Base-by-base conservation (phyloP, 2,113 vertebrate genomes). In the Paralichthys olivaceus region DNA sequence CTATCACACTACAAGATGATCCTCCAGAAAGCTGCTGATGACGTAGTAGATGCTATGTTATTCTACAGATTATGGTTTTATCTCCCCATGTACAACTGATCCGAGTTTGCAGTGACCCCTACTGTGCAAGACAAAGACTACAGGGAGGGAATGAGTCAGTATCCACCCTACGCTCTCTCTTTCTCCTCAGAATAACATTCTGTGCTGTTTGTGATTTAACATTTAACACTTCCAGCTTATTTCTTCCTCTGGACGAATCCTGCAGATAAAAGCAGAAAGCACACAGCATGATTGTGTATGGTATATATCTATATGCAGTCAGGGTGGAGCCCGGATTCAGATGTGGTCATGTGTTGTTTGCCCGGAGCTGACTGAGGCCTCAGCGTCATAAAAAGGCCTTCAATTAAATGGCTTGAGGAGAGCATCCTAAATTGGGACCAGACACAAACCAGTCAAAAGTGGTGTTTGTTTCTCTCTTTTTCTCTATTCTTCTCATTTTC, bases 321-420 rank as follows among this genome's bases (percentile, higher is more conserved):
- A 45, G 79, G 88, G 83, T 90, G 88, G 80, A 90, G 86, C 80
- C 70, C 14, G 26, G 57, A 65, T 80, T 68, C 73, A 84, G 57
- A 79, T 87, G 83, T 74, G 86, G 86, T 79, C 80, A 64, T 76
- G 57, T 71, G 77, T 81, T 83, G 70, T 77, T 83, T 86, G 56
- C 63, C 62, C 75, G 37, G 22, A 71, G 25, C 72, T 62, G 45
- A 84, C 72, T 66, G 45, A 84, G 62, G 58, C 77, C 77, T 51
- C 26, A 51, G 7, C 4, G 77, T 87, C 79, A 58, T 79, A 81
- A 55, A 71, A 72, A 80, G 78, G 56, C 86, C 86, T 83, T 69
- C 75, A 87, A 87, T 90, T 84, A 87, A 83, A 87, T 75, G 63
- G 47, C 55, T 76, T 25, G 37, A 69, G 69, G 77, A 71, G 62